Evolutionary conservation across 2,888 invertebrate genomes (phyloP), one percentile per base, ranked within the genome.

Genomic region (Perizoma affinitatum): DNA sequence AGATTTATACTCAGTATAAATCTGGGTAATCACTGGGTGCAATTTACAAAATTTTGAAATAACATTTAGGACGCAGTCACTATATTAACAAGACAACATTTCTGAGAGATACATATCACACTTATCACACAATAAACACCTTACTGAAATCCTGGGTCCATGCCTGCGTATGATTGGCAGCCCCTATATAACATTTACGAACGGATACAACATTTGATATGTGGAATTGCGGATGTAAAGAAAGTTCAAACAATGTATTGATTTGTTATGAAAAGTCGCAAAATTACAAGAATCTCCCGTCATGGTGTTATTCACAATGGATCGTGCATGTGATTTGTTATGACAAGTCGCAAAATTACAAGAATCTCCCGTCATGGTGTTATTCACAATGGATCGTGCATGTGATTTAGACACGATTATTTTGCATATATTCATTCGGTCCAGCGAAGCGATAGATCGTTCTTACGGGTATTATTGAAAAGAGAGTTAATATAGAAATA

Each of bases 361-460:
- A 40, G 41, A 33, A 35, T 43, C 34, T 9, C 34, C 6, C 38
- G 61, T 54, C 57, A 61, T 45, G 57, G 48, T 8, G n/a, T 33
- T 40, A 11, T 22, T 8, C 44, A 46, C 50, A 50, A 48, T 41
- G 56, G 49, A n/a, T 41, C 48, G 48, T 54, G 52, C 54, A 60
- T 63, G 43, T 43, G 45, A 61, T 61, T 59, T 60, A 22, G 59
- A 45, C 40, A 58, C 33, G 42, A 63, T 61, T 61, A 59, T 63
- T 61, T 65, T 52, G 53, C 50, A 50, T 54, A 42, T 45, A 62
- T 63, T 54, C 66, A 68, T 59, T 54, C 63, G 68, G 68, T 66
- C 61, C 61, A 58, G 10, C 66, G 68, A 65, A 66, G 66, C 68
- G 56, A n/a, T 22, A 38, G 5, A 38, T 38, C 51, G n/a, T 10